Evolutionary conservation across 2,888 invertebrate genomes (phyloP), one percentile per base, ranked within the genome.

Genomic region (Perdita meconis): DNA sequence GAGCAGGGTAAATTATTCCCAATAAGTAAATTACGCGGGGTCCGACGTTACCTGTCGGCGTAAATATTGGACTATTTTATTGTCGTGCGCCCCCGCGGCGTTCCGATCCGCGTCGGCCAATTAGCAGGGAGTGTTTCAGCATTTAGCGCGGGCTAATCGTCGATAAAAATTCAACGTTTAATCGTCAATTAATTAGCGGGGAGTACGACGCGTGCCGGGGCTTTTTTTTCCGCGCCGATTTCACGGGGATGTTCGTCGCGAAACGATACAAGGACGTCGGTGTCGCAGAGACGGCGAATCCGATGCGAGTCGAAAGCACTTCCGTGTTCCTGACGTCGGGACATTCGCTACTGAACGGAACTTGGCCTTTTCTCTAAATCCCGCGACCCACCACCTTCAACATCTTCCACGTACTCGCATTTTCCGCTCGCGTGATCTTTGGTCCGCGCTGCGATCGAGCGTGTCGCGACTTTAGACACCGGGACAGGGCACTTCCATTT

Each of bases 81-180:
- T 47, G 61, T 24, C 26, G 26, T 6, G 13, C 22, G 61, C n/a
- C n/a, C n/a, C 61, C 26, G 30, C 59, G 13, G 42, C 42, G 59
- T 16, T 36, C 6, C 51, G 51, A 24, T 51, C 51, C 22, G 51
- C 51, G 63, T 12, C 51, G 34, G 38, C 50, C 63, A 63, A 64
- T 64, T 64, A 64, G 63, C 63, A n/a, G 51, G 16, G 40, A 12
- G 34, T 26, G 26, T 64, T 51, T 51, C 51, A 50, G 22, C 50
- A 22, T 50, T 51, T 51, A 50, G 51, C 16, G 38, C 16, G 26
- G 51, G 19, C 50, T 64, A 64, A 64, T 64, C 26, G 36, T 12
- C 51, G 63, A 51, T 51, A 47, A 64, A 38, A 53, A 64, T 64
- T 51, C 63, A 26, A n/a, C 26, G 51, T 64, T 51, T 44, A n/a